Conservation (phyloP, 2,113 vertebrate genomes). For the Scatophagus argus region DNA sequence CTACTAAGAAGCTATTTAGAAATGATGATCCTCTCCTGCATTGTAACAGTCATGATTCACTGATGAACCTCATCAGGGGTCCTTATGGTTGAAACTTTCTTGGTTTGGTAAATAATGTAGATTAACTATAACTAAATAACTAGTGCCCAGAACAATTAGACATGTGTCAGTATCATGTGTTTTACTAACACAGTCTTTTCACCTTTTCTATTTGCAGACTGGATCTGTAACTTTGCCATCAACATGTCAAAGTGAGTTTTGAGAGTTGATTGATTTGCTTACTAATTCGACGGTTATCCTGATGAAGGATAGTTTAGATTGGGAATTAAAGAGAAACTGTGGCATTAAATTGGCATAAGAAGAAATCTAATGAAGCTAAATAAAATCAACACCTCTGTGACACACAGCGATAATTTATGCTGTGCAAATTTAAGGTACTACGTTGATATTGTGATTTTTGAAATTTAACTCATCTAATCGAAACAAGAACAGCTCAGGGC, state of each 20-base stretch:
- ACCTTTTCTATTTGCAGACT: conserved; percentile 46
- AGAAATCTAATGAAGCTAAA: not conserved
- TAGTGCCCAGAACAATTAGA: not conserved
- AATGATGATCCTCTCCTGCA: too few relatives aligned
- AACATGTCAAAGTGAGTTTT: conserved; percentile 83
- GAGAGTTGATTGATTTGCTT: not conserved
- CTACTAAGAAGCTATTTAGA: not conserved
- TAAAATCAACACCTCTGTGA: too few relatives aligned
- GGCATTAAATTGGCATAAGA: not conserved
- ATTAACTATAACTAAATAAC: too few relatives aligned
- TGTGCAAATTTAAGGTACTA: not conserved
- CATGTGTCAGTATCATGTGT: not conserved
- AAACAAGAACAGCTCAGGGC: not conserved
- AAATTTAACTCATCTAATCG: not conserved
- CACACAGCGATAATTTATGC: not conserved
- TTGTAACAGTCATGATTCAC: not conserved
- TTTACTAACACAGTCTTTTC: not conserved
- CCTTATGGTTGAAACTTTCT: not conserved
- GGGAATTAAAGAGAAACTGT: not conserved
- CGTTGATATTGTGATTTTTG: not conserved
- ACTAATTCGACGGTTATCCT: not conserved
- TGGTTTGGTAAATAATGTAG: not conserved
- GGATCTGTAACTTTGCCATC: conserved; percentile 24
- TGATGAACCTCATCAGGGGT: not conserved
- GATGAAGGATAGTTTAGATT: not conserved